Percentiles rank a stretch among this genome's conserved stretches.
Evolutionary conservation across 2,888 invertebrate species (phyloP).

Genomic region (Tetheella fluctuosa): DNA sequence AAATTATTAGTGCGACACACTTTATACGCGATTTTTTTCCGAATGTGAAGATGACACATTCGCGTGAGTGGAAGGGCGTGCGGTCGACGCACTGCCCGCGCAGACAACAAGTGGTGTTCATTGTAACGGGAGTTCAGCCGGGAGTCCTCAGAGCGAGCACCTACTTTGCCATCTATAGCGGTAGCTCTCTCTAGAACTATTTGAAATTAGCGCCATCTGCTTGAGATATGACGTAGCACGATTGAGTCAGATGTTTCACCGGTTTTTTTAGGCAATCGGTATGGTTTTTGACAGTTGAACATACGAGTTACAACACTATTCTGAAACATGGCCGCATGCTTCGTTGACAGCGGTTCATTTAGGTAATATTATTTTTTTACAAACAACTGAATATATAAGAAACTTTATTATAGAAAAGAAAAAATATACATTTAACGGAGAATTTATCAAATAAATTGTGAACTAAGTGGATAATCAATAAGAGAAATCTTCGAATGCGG

Average conservation of each 20-base stretch:
- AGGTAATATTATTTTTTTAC: slow-evolving; percentile 29
- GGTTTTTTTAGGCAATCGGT: slow-evolving; percentile 33
- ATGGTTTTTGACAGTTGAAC: slow-evolving; percentile 22
- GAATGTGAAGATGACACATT: slow-evolving; percentile 77
- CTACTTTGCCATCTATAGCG: slow-evolving; percentile 56
- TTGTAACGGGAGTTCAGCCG: slow-evolving; percentile 82
- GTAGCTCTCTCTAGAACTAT: slow-evolving; percentile 47
- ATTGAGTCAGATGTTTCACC: slow-evolving; percentile 35
- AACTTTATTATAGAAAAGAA: slow-evolving; percentile 35
- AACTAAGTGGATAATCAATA: slow-evolving; percentile 37
- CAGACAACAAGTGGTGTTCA: slow-evolving; percentile 79
- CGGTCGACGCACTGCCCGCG: slow-evolving; percentile 82
- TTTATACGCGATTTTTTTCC: slow-evolving; percentile 71
- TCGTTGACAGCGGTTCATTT: slow-evolving; percentile 55
- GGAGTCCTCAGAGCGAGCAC: slow-evolving; percentile 69
- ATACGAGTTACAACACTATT: slow-evolving; percentile 38
- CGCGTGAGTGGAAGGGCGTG: slow-evolving; percentile 78
- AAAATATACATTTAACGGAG: slow-evolving; percentile 33
- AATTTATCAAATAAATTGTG: slow-evolving; percentile 35
- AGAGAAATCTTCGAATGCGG: slow-evolving; percentile 35
- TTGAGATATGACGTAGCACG: slow-evolving; percentile 12
- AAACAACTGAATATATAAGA: slow-evolving; percentile 28
- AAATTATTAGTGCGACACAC: slow-evolving; percentile 55
- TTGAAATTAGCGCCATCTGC: slow-evolving; percentile 67
- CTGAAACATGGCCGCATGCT: slow-evolving; percentile 75